A percentile compares a stretch with the other conserved stretches of the same genome.
These are phyloP conservation scores for Odontomachus brunneus DNA, from an alignment of 1,140 invertebrate species.

Conservation along the genomic window DNA sequence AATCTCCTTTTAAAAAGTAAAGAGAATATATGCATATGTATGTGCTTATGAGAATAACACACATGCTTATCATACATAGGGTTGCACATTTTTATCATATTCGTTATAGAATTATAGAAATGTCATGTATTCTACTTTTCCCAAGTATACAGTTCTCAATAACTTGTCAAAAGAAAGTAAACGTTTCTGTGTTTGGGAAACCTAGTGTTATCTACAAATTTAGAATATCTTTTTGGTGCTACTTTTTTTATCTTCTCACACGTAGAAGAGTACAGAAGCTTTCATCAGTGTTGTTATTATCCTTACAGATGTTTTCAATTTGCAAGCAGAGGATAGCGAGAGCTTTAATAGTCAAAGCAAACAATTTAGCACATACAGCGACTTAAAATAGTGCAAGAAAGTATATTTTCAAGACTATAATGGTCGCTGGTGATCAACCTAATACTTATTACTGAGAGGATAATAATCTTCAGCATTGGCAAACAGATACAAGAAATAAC, in stretches of 20 bases:
- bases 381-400: background rate
- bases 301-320: slow-evolving; percentile 48
- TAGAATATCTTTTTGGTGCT: background rate
- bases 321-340: slow-evolving; percentile 19
- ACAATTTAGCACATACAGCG: background rate
- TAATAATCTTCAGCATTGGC: too few relatives aligned
- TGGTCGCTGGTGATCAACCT: too few relatives aligned
- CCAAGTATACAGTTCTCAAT: background rate
- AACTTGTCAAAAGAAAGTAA: background rate
- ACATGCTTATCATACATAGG: background rate
- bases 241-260: background rate
- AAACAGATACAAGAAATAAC: background rate
- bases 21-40: too few relatives aligned
- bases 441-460: too few relatives aligned
- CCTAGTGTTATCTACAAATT: background rate
- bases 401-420: too few relatives aligned
- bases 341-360: slow-evolving; percentile 36
- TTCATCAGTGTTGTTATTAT: slow-evolving; percentile 27
- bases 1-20: background rate
- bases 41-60: background rate
- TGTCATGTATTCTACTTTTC: background rate
- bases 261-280: background rate
- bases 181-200: background rate
- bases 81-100: background rate
- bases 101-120: background rate